A percentile compares a stretch with the other conserved stretches of the same genome.
Conservation (phyloP, 92 coral and sea anemone species). For the Paramuricea clavata region DNA sequence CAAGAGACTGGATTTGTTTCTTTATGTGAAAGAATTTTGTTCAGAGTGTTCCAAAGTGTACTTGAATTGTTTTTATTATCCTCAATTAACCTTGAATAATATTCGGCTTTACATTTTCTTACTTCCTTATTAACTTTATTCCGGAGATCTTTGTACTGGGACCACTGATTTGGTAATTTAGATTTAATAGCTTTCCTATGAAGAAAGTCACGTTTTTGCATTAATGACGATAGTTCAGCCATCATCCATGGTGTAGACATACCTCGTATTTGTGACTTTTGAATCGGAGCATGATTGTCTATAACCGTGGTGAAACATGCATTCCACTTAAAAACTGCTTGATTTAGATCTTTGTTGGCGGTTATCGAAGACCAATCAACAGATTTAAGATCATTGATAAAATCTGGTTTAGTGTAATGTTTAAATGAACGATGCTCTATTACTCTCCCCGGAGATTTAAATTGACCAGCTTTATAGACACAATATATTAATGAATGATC, state of each 20-base stretch:
- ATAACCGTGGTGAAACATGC: neutral
- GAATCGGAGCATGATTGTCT: neutral
- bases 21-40: neutral
- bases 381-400: too few species aligned
- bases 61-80: conserved; percentile 1
- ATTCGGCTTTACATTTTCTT: neutral
- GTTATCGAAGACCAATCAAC: too few species aligned
- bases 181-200: conserved; percentile 9
- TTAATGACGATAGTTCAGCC: neutral
- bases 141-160: neutral
- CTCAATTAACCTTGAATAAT: neutral
- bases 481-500: too few species aligned
- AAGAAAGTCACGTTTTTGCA: conserved; percentile 17
- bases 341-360: neutral
- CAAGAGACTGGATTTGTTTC: neutral
- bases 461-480: too few species aligned
- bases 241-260: conserved; percentile 19
- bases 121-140: neutral
- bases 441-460: too few species aligned
- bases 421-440: too few species aligned
- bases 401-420: too few species aligned
- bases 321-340: conserved; percentile 2
- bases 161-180: neutral
- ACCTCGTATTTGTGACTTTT: neutral
- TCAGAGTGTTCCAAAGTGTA: neutral